A percentile compares a stretch with the other conserved stretches of the same genome.
Conservation (phyloP, 2,888 invertebrate species). For the Synergus japonicus region DNA sequence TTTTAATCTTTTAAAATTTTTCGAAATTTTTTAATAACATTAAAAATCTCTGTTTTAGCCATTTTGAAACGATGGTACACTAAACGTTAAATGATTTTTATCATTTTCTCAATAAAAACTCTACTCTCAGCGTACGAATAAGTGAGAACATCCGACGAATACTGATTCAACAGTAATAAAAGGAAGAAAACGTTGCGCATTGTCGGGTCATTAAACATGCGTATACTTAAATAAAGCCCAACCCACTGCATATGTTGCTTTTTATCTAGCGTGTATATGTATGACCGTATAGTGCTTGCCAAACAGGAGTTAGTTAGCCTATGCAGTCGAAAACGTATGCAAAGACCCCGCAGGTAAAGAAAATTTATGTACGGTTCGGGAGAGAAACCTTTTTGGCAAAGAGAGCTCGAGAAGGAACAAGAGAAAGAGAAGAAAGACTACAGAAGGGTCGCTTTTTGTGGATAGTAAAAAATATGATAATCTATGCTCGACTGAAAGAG, state of each 20-base stretch:
- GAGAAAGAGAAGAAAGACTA: constrained; percentile 35
- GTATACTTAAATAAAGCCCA: constrained; percentile 46
- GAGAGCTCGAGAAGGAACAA: constrained; percentile 51
- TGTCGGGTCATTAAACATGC: constrained; percentile 52
- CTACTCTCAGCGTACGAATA: no score
- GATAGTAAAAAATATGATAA: constrained; percentile 77
- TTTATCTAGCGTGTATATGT: constrained; percentile 45
- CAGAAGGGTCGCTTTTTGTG: constrained; percentile 63
- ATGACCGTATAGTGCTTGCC: constrained; percentile 51
- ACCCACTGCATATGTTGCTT: constrained; percentile 59
- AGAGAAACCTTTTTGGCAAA: constrained; percentile 52
- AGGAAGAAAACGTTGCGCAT: background rate
- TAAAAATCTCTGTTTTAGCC: no score
- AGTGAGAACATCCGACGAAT: background rate
- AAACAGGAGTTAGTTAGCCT: constrained; percentile 64
- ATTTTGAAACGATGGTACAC: no score
- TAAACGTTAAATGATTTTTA: no score
- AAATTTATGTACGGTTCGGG: constrained; percentile 57
- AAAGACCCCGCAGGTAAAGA: constrained; percentile 67
- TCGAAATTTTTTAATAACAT: no score
- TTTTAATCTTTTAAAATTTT: no score
- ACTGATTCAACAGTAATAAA: background rate
- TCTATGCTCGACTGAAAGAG: constrained; percentile 76
- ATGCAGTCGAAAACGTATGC: constrained; percentile 62
- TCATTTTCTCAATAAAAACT: no score